Evolutionary conservation across 2,888 invertebrate genomes (phyloP).

Genomic region (Rhorus exstirpatorius): DNA sequence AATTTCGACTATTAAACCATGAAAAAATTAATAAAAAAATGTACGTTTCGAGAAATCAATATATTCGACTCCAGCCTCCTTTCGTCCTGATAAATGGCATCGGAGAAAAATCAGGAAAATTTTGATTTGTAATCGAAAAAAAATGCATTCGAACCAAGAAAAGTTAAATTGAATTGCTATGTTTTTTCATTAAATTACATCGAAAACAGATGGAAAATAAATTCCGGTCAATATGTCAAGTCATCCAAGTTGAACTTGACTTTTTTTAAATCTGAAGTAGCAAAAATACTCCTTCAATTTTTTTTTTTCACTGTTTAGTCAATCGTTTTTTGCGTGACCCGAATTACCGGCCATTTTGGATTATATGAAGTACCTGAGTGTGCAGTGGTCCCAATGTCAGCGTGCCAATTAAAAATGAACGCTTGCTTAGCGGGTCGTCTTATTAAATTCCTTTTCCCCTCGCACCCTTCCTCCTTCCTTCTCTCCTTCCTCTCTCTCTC

Average conservation of each 20-base stretch:
- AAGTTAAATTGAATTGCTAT: too few relatives aligned
- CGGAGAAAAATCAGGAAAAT: too few relatives aligned
- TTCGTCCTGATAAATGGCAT: too few relatives aligned
- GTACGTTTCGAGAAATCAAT: neutral
- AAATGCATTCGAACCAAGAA: too few relatives aligned
- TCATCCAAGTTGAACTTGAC: too few relatives aligned
- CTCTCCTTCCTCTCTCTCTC: slow-evolving; percentile 30
- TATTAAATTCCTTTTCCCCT: slow-evolving; percentile 69
- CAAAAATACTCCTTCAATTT: neutral
- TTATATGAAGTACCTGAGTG: slow-evolving; percentile 64
- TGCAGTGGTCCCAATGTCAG: slow-evolving; percentile 77
- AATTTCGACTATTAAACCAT: too few relatives aligned
- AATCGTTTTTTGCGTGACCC: slow-evolving; percentile 31
- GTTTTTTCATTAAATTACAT: too few relatives aligned
- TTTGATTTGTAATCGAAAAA: too few relatives aligned
- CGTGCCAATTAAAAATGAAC: slow-evolving; percentile 79
- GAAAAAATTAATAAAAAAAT: neutral
- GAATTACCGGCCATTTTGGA: slow-evolving; percentile 14
- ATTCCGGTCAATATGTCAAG: too few relatives aligned
- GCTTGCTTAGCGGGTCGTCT: slow-evolving; percentile 74
- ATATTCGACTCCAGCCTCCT: too few relatives aligned
- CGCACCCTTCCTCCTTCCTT: slow-evolving; percentile 20
- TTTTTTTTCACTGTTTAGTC: neutral
- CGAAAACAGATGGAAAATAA: too few relatives aligned
- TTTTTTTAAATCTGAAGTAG: neutral